Evolutionary conservation across 2,797 vertebrate species (phyloP).

Genomic region (Schizopygopsis pylzovi): DNA sequence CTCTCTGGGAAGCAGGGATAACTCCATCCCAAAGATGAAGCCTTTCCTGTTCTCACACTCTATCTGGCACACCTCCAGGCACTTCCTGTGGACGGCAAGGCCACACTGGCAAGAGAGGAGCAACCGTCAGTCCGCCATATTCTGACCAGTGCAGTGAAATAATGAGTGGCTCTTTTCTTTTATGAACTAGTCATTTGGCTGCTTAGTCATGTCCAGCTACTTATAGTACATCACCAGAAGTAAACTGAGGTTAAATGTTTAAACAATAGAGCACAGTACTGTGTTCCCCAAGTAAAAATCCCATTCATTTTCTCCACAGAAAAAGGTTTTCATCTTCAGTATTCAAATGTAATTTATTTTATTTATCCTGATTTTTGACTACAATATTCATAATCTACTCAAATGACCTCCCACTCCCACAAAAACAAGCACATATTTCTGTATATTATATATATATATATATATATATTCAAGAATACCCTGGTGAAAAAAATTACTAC

Average conservation of each 20-base stretch:
- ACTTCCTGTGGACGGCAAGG: slow-evolving; percentile 90
- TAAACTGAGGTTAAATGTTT: background rate
- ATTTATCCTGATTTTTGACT: background rate
- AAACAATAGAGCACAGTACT: background rate
- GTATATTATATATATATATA: too few species aligned
- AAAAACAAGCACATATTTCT: too few species aligned
- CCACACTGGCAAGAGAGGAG: slow-evolving; percentile 78
- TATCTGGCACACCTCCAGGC: slow-evolving; percentile 86
- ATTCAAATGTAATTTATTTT: background rate
- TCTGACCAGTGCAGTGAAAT: background rate
- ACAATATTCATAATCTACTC: too few species aligned
- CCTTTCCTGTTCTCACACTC: slow-evolving; percentile 85
- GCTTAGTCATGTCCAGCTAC: background rate
- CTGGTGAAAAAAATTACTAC: too few species aligned
- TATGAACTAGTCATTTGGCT: background rate
- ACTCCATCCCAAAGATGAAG: slow-evolving; percentile 84
- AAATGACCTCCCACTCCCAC: background rate
- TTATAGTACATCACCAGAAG: background rate
- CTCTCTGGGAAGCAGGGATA: slow-evolving; percentile 79
- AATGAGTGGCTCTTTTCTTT: background rate
- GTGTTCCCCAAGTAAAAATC: background rate
- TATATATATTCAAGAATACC: too few species aligned
- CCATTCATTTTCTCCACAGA: background rate
- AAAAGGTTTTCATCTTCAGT: background rate
- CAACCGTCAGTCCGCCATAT: slow-evolving; percentile 3